phyloP scores from a whole-genome alignment of 2,888 invertebrate genomes.

The Unio pictorum region DNA sequence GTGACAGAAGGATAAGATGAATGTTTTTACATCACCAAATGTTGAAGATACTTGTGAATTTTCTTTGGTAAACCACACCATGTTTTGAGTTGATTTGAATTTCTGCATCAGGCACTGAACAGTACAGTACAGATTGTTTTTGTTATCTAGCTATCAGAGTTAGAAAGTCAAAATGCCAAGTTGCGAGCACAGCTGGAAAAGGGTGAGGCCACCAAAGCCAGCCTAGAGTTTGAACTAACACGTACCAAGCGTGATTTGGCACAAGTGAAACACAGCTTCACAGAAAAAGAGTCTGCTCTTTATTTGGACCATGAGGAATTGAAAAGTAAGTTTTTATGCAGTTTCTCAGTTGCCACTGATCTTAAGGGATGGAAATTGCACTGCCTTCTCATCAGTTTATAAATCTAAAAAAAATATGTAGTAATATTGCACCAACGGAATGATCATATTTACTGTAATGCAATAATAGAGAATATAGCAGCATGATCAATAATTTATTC shows the following conservation, averaged over 20 bases:
- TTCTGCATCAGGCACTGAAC: background rate
- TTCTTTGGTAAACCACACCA: too few species aligned
- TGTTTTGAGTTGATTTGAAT: too few species aligned
- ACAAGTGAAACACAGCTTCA: conserved; percentile 50
- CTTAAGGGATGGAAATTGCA: too few species aligned
- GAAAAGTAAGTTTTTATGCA: conserved; percentile 49
- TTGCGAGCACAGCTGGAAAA: conserved; percentile 64
- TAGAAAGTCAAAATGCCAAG: conserved; percentile 61
- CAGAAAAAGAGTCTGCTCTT: conserved; percentile 49
- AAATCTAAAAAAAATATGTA: too few species aligned
- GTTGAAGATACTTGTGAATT: too few species aligned
- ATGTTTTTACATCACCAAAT: too few species aligned
- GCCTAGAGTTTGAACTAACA: conserved; percentile 67
- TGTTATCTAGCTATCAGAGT: conserved; percentile 46
- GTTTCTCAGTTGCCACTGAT: background rate
- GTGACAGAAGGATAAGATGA: too few species aligned
- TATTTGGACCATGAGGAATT: conserved; percentile 56
- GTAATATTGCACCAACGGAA: too few species aligned
- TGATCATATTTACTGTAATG: too few species aligned
- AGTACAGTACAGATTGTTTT: background rate
- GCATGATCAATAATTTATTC: too few species aligned
- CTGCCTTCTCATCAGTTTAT: too few species aligned
- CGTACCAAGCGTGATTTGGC: conserved; percentile 53
- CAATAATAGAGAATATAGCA: too few species aligned
- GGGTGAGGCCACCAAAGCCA: conserved; percentile 65